Evolutionary conservation across 2,113 vertebrate genomes (phyloP).

Genomic region (Crotophaga sulcirostris): DNA sequence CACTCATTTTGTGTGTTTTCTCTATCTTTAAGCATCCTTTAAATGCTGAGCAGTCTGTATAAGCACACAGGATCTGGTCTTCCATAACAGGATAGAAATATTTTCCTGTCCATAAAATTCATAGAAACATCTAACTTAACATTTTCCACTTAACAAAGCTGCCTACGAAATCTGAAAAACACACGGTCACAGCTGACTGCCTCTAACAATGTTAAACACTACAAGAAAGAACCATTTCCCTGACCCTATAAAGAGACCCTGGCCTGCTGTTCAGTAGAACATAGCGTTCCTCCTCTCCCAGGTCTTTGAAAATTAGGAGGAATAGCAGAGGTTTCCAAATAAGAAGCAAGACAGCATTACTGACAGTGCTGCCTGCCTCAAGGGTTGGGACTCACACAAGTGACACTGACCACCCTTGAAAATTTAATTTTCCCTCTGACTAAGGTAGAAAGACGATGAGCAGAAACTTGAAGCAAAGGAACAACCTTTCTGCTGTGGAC

Average conservation of each 20-base stretch:
- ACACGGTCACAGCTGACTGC: neutral
- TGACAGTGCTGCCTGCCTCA: neutral
- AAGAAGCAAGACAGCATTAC: neutral
- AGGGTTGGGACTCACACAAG: neutral
- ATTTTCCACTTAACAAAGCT: neutral
- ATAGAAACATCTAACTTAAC: neutral
- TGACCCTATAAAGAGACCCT: neutral
- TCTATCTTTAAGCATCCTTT: neutral
- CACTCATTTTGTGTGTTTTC: neutral
- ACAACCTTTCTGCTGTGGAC: neutral
- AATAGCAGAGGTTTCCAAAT: neutral
- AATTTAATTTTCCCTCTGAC: neutral
- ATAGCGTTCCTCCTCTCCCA: neutral
- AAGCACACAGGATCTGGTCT: neutral
- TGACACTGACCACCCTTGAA: neutral
- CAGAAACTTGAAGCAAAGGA: neutral
- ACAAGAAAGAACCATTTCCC: neutral
- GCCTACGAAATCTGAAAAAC: neutral
- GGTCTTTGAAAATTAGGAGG: neutral
- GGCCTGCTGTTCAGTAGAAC: neutral
- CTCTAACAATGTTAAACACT: neutral
- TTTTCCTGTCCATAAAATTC: neutral
- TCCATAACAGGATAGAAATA: neutral
- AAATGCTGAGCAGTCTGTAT: neutral
- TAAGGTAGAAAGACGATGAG: neutral